Conservation (phyloP, 1,140 invertebrate species). For the Bombus polaris region DNA sequence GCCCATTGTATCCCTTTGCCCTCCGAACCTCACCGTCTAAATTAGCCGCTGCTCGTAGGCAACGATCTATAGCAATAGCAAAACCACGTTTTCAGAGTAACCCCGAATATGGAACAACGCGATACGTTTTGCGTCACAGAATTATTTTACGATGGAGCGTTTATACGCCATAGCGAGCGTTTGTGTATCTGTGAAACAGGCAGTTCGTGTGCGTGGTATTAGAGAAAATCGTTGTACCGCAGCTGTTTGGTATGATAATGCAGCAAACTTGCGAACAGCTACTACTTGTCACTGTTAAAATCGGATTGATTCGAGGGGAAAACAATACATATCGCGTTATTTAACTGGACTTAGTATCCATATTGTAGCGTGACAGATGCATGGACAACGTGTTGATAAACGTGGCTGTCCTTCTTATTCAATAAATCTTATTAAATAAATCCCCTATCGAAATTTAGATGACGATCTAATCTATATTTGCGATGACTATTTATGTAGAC, state of each 20-base stretch:
- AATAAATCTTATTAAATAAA: conserved; percentile 18
- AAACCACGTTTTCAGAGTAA: not conserved
- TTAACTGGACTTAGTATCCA: not conserved
- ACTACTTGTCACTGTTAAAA: conserved; percentile 1
- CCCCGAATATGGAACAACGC: conserved; percentile 28
- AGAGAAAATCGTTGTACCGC: conserved; percentile 38
- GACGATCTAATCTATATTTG: conserved; percentile 3
- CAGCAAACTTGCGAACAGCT: too few species aligned
- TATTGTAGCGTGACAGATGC: too few species aligned
- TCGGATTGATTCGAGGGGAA: conserved; percentile 25
- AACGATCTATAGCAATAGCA: too few species aligned
- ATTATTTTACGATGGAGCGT: not conserved
- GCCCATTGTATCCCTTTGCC: conserved; percentile 3
- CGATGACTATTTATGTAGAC: not conserved
- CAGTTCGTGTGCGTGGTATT: not conserved
- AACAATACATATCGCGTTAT: not conserved
- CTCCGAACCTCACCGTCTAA: conserved; percentile 11
- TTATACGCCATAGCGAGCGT: not conserved
- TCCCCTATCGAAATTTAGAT: not conserved
- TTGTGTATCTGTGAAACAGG: not conserved
- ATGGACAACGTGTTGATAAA: not conserved
- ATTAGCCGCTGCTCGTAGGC: not conserved
- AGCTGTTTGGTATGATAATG: conserved; percentile 25
- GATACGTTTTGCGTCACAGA: conserved; percentile 19
- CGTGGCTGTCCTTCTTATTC: not conserved